Evolutionary conservation across 2,113 vertebrate species (phyloP).

Genomic region (Dermatemys mawii): DNA sequence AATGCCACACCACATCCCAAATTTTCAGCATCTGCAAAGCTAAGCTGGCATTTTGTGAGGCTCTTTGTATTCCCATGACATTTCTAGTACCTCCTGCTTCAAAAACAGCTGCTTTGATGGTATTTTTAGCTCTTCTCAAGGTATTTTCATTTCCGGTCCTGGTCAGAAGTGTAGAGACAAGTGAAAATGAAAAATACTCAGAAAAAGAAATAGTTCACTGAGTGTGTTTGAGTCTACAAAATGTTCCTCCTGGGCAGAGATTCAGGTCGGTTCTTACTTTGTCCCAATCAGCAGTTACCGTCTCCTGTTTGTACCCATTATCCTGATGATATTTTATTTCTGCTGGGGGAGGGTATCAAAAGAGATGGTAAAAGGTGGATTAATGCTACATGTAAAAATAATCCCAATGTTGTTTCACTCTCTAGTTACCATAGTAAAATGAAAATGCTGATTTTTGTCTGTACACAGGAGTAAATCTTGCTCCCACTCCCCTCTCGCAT

Average conservation of each 20-base stretch:
- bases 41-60: background rate
- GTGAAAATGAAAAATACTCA: background rate
- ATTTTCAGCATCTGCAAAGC: background rate
- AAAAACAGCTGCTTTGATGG: background rate
- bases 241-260: background rate
- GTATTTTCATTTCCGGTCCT: background rate
- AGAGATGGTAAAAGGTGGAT: background rate
- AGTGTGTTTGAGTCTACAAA: background rate
- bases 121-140: background rate
- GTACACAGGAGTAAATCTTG: background rate
- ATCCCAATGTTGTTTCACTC: background rate
- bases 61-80: background rate
- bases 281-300: background rate
- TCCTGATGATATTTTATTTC: background rate
- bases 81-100: background rate
- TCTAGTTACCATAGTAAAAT: background rate
- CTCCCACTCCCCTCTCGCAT: background rate
- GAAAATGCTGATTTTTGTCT: background rate
- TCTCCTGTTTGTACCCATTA: background rate
- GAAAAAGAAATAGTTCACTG: background rate
- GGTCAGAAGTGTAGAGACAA: background rate
- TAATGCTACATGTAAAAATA: background rate
- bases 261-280: background rate
- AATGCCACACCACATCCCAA: background rate
- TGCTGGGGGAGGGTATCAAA: accelerated